Percentiles rank a stretch among this genome's conserved stretches.
Conservation (phyloP, 1,140 invertebrate genomes). For the Tribolium castaneum region DNA sequence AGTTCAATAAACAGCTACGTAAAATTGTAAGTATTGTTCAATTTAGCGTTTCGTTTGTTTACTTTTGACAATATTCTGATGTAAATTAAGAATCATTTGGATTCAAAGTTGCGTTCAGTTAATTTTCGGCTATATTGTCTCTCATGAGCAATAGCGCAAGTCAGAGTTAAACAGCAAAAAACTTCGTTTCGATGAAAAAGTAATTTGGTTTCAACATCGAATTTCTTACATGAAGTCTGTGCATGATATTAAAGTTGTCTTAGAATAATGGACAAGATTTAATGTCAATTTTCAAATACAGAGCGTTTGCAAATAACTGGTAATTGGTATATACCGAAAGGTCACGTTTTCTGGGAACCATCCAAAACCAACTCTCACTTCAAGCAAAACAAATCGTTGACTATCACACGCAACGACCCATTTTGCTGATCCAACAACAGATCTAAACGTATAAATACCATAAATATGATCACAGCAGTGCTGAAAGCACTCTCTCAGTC, state of each 20-base stretch:
- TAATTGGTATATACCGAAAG: slow-evolving; percentile 30
- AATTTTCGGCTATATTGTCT: slow-evolving; percentile 53
- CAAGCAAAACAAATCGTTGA: slow-evolving; percentile 30
- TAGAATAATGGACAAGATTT: slow-evolving; percentile 24
- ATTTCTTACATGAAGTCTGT: slow-evolving; percentile 35
- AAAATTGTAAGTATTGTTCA: slow-evolving; percentile 46
- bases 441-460: slow-evolving; percentile 64
- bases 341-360: slow-evolving; percentile 49
- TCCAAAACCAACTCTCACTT: slow-evolving; percentile 48
- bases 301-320: slow-evolving; percentile 12
- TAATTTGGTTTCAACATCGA: slow-evolving; percentile 13
- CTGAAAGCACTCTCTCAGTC: slow-evolving; percentile 60
- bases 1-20: slow-evolving; percentile 50
- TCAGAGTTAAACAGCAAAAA: slow-evolving; percentile 25
- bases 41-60: slow-evolving; percentile 42
- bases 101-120: slow-evolving; percentile 21
- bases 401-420: not conserved
- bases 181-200: slow-evolving; percentile 33
- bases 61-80: slow-evolving; percentile 43
- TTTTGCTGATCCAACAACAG: slow-evolving; percentile 52
- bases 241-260: slow-evolving; percentile 32
- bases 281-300: slow-evolving; percentile 34
- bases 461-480: slow-evolving; percentile 64
- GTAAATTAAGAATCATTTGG: slow-evolving; percentile 16
- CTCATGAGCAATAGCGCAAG: slow-evolving; percentile 52